Percentiles rank a stretch among this genome's conserved stretches.
Conservation (phyloP, 2,113 vertebrate species). For the Embiotoca jacksoni region DNA sequence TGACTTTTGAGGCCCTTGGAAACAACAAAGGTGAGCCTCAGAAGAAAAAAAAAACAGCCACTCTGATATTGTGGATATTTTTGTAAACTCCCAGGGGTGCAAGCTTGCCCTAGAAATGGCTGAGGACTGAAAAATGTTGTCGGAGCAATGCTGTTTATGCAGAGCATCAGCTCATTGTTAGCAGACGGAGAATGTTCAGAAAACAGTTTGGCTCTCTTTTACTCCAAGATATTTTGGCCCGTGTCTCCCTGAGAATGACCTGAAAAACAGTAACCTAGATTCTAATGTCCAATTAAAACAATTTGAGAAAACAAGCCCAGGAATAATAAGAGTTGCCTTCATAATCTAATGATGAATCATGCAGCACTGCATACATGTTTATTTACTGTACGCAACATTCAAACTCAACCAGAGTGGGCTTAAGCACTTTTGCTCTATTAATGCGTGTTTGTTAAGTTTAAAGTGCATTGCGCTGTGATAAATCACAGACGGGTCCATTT, state of each 20-base stretch:
- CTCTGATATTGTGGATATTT: constrained; percentile 82
- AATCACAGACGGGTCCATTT: constrained; percentile 55
- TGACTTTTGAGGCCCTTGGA: constrained; percentile 76
- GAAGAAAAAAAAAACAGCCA: constrained; percentile 47
- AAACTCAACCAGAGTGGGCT: constrained; percentile 33
- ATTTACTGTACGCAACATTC: constrained; percentile 44
- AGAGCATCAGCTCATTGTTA: constrained; percentile 75
- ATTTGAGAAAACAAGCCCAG: constrained; percentile 39
- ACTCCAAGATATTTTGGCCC: constrained; percentile 65
- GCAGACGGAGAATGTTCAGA: constrained; percentile 67
- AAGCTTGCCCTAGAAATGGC: constrained; percentile 82
- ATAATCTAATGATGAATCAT: constrained; percentile 49
- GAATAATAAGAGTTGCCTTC: constrained; percentile 45
- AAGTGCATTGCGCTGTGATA: constrained; percentile 56
- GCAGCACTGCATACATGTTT: constrained; percentile 15
- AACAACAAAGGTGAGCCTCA: constrained; percentile 78
- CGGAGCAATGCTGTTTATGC: constrained; percentile 80
- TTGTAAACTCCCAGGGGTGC: constrained; percentile 79
- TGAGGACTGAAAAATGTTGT: constrained; percentile 83
- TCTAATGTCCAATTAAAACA: constrained; percentile 59
- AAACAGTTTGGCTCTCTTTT: constrained; percentile 68
- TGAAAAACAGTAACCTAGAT: constrained; percentile 74
- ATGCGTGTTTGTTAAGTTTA: constrained; percentile 57
- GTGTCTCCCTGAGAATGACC: constrained; percentile 64
- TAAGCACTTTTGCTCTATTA: constrained; percentile 30